Conservation (phyloP, 2,797 vertebrate species). For the Syngnathus acus region DNA sequence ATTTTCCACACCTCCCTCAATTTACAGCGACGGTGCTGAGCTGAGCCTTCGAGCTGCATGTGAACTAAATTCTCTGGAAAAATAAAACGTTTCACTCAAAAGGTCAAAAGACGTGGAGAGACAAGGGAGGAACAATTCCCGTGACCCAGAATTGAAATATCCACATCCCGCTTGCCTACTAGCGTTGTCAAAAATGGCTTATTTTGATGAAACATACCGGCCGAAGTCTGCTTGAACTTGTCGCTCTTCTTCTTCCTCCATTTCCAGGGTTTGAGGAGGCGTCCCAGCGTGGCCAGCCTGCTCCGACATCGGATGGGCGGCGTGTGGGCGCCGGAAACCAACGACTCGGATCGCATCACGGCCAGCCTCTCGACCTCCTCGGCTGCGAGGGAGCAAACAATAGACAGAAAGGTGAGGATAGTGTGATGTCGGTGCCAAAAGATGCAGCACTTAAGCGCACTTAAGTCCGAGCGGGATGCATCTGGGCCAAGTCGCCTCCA, state of each 20-base stretch:
- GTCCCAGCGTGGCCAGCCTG: conserved; percentile 90
- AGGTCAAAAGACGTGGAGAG: not conserved
- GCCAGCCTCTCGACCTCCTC: conserved; percentile 96
- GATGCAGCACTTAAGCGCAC: conserved; percentile 17
- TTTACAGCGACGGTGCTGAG: conserved; percentile 19
- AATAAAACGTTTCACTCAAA: conserved; percentile 6
- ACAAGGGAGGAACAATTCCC: too few relatives aligned
- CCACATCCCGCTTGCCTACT: too few relatives aligned
- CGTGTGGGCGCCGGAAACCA: conserved; percentile 87
- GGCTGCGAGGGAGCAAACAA: conserved; percentile 59
- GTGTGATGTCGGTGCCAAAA: conserved; percentile 9
- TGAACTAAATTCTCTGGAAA: conserved; percentile 5
- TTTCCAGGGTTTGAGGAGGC: conserved; percentile 97
- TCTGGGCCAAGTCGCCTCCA: conserved; percentile 31
- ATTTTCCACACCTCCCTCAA: conserved; percentile 16
- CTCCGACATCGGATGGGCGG: conserved; percentile 89
- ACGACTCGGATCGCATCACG: conserved; percentile 89
- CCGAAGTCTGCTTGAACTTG: conserved; percentile 96
- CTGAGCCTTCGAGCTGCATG: conserved; percentile 1
- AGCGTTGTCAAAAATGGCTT: not conserved
- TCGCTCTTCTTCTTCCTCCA: conserved; percentile 99
- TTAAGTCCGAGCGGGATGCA: conserved; percentile 23
- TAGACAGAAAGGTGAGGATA: conserved; percentile 20
- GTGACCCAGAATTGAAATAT: too few relatives aligned
- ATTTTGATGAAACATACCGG: conserved; percentile 67